Percentiles rank a stretch among this genome's conserved stretches.
Conservation (phyloP, 2,113 vertebrate species). For the Morphnarchus princeps region DNA sequence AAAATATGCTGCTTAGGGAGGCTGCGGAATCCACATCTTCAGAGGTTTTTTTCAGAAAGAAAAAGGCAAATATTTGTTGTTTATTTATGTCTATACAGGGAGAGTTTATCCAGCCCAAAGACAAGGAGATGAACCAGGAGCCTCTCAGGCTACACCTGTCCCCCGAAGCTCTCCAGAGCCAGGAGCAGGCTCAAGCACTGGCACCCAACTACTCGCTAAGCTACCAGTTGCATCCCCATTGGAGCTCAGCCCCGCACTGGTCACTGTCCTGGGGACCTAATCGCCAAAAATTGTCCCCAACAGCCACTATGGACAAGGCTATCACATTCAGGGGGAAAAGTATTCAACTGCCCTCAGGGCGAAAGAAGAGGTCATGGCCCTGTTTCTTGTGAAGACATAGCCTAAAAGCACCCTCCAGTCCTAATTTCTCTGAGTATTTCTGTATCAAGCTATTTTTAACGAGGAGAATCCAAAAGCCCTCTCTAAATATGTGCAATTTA, state of each 20-base stretch:
- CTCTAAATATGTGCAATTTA: constrained; percentile 2
- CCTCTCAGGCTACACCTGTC: not conserved
- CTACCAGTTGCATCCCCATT: not conserved
- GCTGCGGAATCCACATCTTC: not conserved
- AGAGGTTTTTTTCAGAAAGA: not conserved
- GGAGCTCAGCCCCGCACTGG: not conserved
- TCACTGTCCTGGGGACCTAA: not conserved
- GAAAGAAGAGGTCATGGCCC: not conserved
- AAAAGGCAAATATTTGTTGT: not conserved
- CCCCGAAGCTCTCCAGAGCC: not conserved
- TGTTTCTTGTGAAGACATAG: not conserved
- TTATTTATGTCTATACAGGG: not conserved
- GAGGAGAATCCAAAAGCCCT: constrained; percentile 10
- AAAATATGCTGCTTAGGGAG: not conserved
- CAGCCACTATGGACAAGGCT: not conserved
- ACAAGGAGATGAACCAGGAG: not conserved
- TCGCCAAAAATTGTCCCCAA: not conserved
- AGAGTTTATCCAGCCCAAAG: not conserved
- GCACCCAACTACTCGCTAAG: not conserved
- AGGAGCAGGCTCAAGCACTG: not conserved
- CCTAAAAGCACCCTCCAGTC: not conserved
- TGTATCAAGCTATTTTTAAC: constrained; percentile 19
- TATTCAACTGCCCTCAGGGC: not conserved
- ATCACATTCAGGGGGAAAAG: not conserved
- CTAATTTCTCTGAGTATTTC: not conserved